phyloP scores from a whole-genome alignment of 2,797 vertebrate species.

The Eulemur mongoz region DNA sequence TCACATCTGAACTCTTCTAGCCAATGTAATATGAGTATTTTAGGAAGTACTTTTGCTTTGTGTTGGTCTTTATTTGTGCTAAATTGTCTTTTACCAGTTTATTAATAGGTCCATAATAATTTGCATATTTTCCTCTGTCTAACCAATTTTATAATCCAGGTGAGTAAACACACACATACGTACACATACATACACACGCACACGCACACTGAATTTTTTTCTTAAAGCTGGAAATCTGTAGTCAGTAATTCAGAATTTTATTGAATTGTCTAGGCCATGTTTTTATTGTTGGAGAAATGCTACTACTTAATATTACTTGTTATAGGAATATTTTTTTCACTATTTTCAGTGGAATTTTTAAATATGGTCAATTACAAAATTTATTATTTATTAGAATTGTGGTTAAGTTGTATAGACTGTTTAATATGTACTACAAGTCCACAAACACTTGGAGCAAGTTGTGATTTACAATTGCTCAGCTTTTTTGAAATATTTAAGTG shows the following conservation, averaged over 20 bases:
- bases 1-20: neutral
- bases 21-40: neutral
- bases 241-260: neutral
- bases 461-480: neutral
- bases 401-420: neutral
- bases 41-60: neutral
- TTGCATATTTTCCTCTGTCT: neutral
- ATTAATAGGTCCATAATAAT: neutral
- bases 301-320: neutral
- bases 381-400: neutral
- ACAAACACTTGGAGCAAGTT: neutral
- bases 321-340: neutral
- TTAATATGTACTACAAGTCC: neutral
- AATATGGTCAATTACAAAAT: neutral
- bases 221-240: neutral
- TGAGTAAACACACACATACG: neutral
- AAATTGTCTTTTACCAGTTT: neutral
- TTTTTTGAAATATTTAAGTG: neutral
- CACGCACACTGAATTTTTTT: neutral
- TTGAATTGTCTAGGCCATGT: neutral
- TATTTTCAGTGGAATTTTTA: neutral
- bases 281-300: neutral
- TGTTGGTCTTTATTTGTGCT: neutral
- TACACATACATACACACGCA: neutral
- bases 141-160: neutral